Evolutionary conservation across 1,140 invertebrate species (phyloP), one percentile per base, ranked within the genome.

Genomic region (Drosophila bifasciata): DNA sequence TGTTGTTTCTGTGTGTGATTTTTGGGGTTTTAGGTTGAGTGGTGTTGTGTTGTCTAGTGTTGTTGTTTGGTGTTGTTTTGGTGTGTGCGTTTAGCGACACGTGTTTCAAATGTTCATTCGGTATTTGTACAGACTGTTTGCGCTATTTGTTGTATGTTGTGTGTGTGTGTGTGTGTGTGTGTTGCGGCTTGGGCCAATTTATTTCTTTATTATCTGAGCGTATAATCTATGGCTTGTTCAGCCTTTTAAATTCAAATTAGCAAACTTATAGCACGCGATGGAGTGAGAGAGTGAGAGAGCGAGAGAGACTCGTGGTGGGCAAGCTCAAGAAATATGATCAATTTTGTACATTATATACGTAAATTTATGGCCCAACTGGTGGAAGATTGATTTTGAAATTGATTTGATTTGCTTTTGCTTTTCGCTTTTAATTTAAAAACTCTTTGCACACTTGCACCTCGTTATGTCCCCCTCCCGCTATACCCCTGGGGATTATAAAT

Each of bases 221-320:
- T 88, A 83, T 68, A 83, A 86, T 86, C 83, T 83, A 79, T 73
- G 79, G 51, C 55, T 86, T 83, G 78, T 62, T 72, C 63, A 84
- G 84, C 64, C 78, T 79, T 88, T 89, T 89, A 88, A 89, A 88
- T 88, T 88, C 67, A 89, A 88, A 88, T 88, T 88, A 88, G 83
- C 75, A 50, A 64, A 62, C 83, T 86, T 79, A 83, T 84, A 88
- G 75, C 83, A 88, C 83, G 83, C 75, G 67, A 79, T 74, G 68
- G 60, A 62, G 43, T 46, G 40, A n/a, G 32, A 39, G 8, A 7
- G 32, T 19, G n/a, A 2, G 1, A 9, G 11, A 46, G n/a, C 13
- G 19, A 11, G 45, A 16, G 0, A 13, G 19, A 17, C 19, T 21
- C 19, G 19, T 21, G 19, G n/a, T n/a, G 19, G 19, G 21, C 3